phyloP scores from a whole-genome alignment of 1,140 invertebrate species.

The Caenorhabditis inopinata region DNA sequence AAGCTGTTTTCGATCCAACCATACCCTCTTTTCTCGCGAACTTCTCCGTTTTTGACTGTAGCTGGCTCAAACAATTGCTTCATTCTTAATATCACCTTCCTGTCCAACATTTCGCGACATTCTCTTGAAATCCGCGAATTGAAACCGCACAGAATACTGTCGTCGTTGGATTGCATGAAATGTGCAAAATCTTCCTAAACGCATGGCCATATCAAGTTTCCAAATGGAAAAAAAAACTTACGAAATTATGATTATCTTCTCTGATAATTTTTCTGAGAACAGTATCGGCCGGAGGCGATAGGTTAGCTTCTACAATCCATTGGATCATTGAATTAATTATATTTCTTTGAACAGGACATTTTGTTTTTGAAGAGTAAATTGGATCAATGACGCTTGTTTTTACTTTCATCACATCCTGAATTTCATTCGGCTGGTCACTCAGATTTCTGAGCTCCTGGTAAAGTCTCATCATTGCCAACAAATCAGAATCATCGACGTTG shows the following conservation, averaged over 20 bases:
- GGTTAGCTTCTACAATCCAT: not conserved
- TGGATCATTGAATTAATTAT: not conserved
- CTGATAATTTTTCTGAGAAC: not conserved
- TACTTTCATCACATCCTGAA: constrained; percentile 9
- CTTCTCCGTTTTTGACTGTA: not conserved
- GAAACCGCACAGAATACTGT: not conserved
- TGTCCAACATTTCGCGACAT: not conserved
- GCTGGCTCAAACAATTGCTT: not conserved
- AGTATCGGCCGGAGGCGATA: not conserved
- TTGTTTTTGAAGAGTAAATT: constrained; percentile 1
- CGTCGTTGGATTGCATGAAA: not conserved
- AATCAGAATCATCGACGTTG: not conserved
- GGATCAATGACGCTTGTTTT: not conserved
- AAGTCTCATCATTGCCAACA: not conserved
- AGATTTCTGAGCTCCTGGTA: not conserved
- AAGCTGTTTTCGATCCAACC: not conserved
- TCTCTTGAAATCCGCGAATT: not conserved
- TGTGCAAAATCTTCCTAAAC: constrained; percentile 6
- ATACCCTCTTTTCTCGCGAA: too few species aligned
- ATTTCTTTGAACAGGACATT: not conserved
- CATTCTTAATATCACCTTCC: not conserved
- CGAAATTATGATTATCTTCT: constrained; percentile 23
- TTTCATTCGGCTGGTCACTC: constrained; percentile 12
- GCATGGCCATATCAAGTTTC: not conserved
- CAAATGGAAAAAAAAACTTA: not conserved